Evolutionary conservation across 2,797 vertebrate species (phyloP), one percentile per base, ranked within the genome.

Genomic region (Pseudotriccus pelzelni): DNA sequence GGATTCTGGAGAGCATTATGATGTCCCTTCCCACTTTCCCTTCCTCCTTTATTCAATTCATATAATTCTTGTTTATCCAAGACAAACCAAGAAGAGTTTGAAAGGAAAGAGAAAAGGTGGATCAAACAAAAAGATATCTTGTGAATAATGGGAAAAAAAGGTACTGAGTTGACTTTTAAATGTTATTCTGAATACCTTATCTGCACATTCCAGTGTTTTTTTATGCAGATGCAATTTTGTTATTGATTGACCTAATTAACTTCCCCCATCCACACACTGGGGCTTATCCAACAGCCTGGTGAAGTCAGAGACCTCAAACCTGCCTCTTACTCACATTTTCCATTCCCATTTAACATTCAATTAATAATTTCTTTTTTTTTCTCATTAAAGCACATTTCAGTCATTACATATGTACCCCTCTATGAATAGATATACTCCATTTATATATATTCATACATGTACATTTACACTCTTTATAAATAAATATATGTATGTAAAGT

Each of bases 21-120:
- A 59, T 67, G 10, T 60, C 37, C 36, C 47, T 87, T 87, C 20
- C 20, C 58, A 19, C 44, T 70, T 85, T 70, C 32, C 55, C 16
- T 69, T 72, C 17, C 19, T 85, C 21, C 16, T 87, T 68, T 67
- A 36, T 90, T 88, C 41, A 23, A 34, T 84, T 76, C 25, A 19
- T 84, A 24, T 64, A 72, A 82, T 46, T 39, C 11, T 16, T 58
- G 3, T 74, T 95, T 87, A 79, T 87, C 44, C 36, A 83, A 83
- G 34, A 72, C 25, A 77, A 88, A 64, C 2, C 0, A 22, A 41
- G 70, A 79, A 44, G 49, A 6, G 2, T 32, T 86, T 86, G n/a
- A 77, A 52, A 68, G 13, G 14, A 79, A 73, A 79, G 14, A 12
- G 8, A 62, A 63, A 47, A 63, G 20, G 7, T 52, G 81, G 41